Percentiles rank a stretch among this genome's conserved stretches.
phyloP scores from a whole-genome alignment of 2,888 invertebrate genomes.

The Timandra comae region DNA sequence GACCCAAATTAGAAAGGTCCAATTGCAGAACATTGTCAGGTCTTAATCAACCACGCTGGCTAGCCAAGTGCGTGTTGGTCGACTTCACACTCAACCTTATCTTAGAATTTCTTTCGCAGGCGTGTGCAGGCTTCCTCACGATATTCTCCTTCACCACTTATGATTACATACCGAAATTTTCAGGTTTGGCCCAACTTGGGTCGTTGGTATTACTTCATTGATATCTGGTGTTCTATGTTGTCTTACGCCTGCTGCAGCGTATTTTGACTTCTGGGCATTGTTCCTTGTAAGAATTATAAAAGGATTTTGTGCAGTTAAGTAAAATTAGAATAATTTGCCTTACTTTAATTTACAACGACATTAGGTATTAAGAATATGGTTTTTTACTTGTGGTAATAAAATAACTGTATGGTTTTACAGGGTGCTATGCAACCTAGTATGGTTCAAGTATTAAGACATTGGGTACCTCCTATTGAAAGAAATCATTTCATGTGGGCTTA shows the following conservation, averaged over 20 bases:
- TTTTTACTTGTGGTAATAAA: neutral
- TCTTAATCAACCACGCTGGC: no score
- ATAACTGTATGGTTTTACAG: constrained; percentile 26
- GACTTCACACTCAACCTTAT: no score
- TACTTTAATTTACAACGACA: neutral
- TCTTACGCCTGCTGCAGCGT: constrained; percentile 55
- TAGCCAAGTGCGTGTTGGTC: no score
- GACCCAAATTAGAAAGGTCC: no score
- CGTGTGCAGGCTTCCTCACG: no score
- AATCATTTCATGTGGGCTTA: constrained; percentile 71
- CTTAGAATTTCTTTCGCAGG: no score
- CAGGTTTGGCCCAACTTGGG: constrained; percentile 64
- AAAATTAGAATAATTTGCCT: no score
- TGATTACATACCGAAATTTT: no score
- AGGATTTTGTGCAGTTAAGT: constrained; percentile 66
- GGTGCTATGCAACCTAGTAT: constrained; percentile 70
- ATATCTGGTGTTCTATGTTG: constrained; percentile 52
- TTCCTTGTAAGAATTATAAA: constrained; percentile 48
- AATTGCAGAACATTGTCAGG: no score
- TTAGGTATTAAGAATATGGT: neutral
- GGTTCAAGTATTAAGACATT: constrained; percentile 62
- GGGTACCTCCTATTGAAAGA: constrained; percentile 68
- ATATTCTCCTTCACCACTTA: no score
- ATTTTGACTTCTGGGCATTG: constrained; percentile 52
- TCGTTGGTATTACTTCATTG: constrained; percentile 54